Evolutionary conservation across 1,140 invertebrate genomes (phyloP).

Genomic region (Ephestia elutella): DNA sequence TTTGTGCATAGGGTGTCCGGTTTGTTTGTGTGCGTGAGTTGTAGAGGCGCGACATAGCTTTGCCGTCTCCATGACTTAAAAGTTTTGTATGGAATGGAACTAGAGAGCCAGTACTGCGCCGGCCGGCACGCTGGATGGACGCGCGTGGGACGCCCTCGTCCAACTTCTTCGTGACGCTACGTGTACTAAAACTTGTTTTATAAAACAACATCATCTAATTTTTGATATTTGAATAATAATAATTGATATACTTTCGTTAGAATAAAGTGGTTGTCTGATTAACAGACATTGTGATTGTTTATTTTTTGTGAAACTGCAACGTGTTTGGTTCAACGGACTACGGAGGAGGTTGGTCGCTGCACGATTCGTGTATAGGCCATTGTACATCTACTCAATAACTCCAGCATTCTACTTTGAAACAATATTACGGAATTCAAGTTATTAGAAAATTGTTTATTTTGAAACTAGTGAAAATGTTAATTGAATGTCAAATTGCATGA

Average conservation of each 20-base stretch:
- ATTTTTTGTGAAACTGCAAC: slow-evolving; percentile 70
- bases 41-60: slow-evolving; percentile 73
- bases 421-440: background rate
- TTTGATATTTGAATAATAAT: slow-evolving; percentile 28
- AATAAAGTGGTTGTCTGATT: slow-evolving; percentile 43
- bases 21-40: slow-evolving; percentile 61
- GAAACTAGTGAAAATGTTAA: too few relatives aligned
- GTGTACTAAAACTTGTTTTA: slow-evolving; percentile 49
- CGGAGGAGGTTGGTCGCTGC: slow-evolving; percentile 62
- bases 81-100: slow-evolving; percentile 68
- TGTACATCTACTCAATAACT: slow-evolving; percentile 56
- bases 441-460: too few relatives aligned
- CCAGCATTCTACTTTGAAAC: slow-evolving; percentile 33
- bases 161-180: slow-evolving; percentile 60
- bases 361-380: slow-evolving; percentile 54
- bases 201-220: slow-evolving; percentile 17
- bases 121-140: slow-evolving; percentile 56
- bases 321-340: slow-evolving; percentile 72
- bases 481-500: too few relatives aligned
- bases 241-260: slow-evolving; percentile 12
- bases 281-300: slow-evolving; percentile 46
- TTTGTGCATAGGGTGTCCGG: slow-evolving; percentile 67
- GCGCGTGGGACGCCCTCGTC: slow-evolving; percentile 38
- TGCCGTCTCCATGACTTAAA: slow-evolving; percentile 74
- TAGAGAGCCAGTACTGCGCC: slow-evolving; percentile 66